Evolutionary conservation across 2,888 invertebrate genomes (phyloP), one percentile per base, ranked within the genome.

Genomic region (Phyllotreta cruciferae): DNA sequence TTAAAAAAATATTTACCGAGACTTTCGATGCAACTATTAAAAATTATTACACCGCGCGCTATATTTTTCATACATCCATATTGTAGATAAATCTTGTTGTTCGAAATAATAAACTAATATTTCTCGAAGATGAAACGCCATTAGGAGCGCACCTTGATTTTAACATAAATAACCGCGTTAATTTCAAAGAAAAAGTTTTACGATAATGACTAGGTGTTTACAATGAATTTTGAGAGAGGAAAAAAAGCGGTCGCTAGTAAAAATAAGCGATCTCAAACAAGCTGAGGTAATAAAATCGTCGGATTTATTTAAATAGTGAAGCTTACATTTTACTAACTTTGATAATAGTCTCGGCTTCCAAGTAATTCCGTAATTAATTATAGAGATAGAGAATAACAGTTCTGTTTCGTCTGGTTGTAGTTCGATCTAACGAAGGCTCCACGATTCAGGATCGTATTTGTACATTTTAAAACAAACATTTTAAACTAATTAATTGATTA

Each of bases 321-420:
- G 66, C 62, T 66, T 69, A 68, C 67, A 72, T 72, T 74, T 71
- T 70, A 65, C 65, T 66, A 73, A 72, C 71, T 73, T 76, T 75
- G 75, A 77, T 79, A 78, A 79, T 78, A 73, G 75, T 74, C 72
- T 71, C 72, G 72, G 74, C 68, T 77, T 77, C 72, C 72, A 71
- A 73, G 76, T 74, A 77, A 75, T 77, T 78, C 73, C 72, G 75
- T 79, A 78, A 79, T 79, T 79, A 78, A 79, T 79, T 79, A 78
- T 75, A 70, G 73, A 75, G 74, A 75, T 73, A 74, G 72, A 72
- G 75, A 77, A 78, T 70, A 73, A 73, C 72, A 73, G 70, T 66
- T 66, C 66, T 68, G 70, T 69, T 69, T 60, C 39, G 57, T 60
- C 57, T 67, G 62, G 58, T 64, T 67, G 63, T 64, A 62, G 60